Evolutionary conservation across 2,888 invertebrate genomes (phyloP).

Genomic region (Papilio gigon): DNA sequence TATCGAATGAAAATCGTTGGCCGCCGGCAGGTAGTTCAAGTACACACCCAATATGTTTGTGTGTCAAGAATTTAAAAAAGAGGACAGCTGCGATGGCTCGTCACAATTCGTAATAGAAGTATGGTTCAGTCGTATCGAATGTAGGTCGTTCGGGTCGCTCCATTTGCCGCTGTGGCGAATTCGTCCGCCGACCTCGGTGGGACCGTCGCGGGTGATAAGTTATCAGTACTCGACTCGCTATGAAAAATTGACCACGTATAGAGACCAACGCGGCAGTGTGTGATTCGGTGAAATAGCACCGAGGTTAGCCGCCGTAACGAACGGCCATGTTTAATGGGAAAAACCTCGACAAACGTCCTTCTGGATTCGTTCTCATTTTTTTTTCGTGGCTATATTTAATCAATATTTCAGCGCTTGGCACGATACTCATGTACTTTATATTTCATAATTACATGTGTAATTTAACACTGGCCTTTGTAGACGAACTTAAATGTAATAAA

Average conservation of each 20-base stretch:
- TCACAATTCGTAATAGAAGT: conserved; percentile 74
- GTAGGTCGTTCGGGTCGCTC: conserved; percentile 79
- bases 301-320: conserved; percentile 34
- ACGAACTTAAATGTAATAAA: conserved; percentile 44
- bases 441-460: conserved; percentile 53
- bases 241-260: conserved; percentile 53
- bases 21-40: conserved; percentile 36
- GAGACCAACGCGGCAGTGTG: conserved; percentile 29
- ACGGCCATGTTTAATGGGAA: conserved; percentile 34
- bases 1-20: conserved; percentile 23
- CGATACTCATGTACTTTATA: conserved; percentile 49
- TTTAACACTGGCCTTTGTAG: conserved; percentile 44
- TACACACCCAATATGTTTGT: conserved; percentile 46
- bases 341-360: conserved; percentile 39
- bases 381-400: conserved; percentile 33
- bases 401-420: conserved; percentile 30
- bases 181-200: conserved; percentile 76
- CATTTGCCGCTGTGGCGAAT: conserved; percentile 78
- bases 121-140: conserved; percentile 68
- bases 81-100: conserved; percentile 69
- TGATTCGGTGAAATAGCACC: conserved; percentile 32
- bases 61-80: conserved; percentile 61
- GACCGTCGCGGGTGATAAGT: conserved; percentile 71
- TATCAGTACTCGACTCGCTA: conserved; percentile 57
- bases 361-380: conserved; percentile 31